Base-by-base conservation (phyloP, 1,140 invertebrate genomes). In the Spodoptera frugiperda region DNA sequence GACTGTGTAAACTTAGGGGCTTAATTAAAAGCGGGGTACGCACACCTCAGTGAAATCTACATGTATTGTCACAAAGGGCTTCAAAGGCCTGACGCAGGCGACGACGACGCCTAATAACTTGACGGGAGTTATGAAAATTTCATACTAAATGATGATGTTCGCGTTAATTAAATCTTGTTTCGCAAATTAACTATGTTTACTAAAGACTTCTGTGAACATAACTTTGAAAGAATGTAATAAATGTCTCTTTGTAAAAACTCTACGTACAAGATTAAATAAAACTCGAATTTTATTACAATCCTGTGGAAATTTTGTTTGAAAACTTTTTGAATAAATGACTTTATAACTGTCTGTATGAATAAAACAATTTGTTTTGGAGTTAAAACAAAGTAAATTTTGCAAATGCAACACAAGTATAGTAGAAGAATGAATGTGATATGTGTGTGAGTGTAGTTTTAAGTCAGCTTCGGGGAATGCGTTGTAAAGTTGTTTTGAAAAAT, bases 21-120 rank as follows among this genome's bases (percentile, higher is more conserved):
- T 84, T 81, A 84, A 84, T 84, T 82, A 81, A 79, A 76, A 81
- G 72, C 72, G 57, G 65, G 74, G 65, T 61, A 55, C 46, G 48
- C 53, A 78, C 59, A 76, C 67, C 46, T 77, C 30, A 59, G 55
- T 46, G 67, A 39, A 51, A 70, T 70, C 25, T 30, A 70, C 25
- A 59, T 70, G 44, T 77, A 77, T 61, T 73, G 71, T 73, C 55
- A 61, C 71, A 73, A 33, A 73, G 46, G 54, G 71, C 17, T 17
- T 12, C 44, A 30, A 46, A 61, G 54, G 44, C 57, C 55, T 73
- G 71, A 61, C 39, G 46, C 21, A 61, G 19, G 25, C 63, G 44
- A 67, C 6, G 67, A n/a, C 63, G 44, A 67, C 1, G 67, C 21
- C 71, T 73, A 61, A 73, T 73, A 61, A 73, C 71, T 73, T 61